These are phyloP conservation scores for Nematostella vectensis DNA, from an alignment of 92 coral and sea anemone species.

Conservation along the genomic window DNA sequence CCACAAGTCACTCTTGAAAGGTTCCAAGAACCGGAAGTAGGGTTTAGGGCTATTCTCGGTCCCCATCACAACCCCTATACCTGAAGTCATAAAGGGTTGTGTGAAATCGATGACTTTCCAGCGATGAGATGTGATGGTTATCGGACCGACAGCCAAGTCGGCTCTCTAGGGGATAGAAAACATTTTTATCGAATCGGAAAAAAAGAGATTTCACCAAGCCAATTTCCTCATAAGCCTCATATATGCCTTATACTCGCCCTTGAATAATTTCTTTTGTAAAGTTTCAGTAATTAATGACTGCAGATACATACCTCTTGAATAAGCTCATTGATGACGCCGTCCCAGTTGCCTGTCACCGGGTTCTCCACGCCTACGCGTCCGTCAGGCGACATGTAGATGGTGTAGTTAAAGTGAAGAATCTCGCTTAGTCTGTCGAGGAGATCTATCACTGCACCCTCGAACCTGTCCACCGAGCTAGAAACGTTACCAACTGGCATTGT, in stretches of 20 bases:
- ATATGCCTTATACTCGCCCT: background rate
- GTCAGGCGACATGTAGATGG: slow-evolving; percentile 40
- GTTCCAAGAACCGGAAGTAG: slow-evolving; percentile 54
- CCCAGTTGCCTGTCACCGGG: slow-evolving; percentile 26
- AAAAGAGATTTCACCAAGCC: background rate
- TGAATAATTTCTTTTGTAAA: background rate
- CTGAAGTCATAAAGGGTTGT: slow-evolving; percentile 47
- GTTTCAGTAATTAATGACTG: too few species aligned
- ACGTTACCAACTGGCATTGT: slow-evolving; percentile 8
- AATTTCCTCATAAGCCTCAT: background rate
- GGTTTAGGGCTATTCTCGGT: slow-evolving; percentile 8
- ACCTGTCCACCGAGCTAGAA: background rate
- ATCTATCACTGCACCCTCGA: slow-evolving; percentile 47
- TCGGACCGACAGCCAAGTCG: slow-evolving; percentile 47
- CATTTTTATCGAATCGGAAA: background rate
- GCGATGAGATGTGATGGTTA: slow-evolving; percentile 46
- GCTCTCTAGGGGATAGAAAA: slow-evolving; percentile 17
- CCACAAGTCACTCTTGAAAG: slow-evolving; percentile 44
- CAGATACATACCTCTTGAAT: slow-evolving; percentile 20
- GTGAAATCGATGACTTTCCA: slow-evolving; percentile 53
- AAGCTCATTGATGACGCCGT: slow-evolving; percentile 44
- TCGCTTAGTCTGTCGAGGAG: slow-evolving; percentile 28
- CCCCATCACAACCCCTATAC: slow-evolving; percentile 50
- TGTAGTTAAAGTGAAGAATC: slow-evolving; percentile 40
- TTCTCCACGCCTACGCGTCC: slow-evolving; percentile 30